phyloP scores from a whole-genome alignment of 2,888 invertebrate species.

The Cantharis lateralis region DNA sequence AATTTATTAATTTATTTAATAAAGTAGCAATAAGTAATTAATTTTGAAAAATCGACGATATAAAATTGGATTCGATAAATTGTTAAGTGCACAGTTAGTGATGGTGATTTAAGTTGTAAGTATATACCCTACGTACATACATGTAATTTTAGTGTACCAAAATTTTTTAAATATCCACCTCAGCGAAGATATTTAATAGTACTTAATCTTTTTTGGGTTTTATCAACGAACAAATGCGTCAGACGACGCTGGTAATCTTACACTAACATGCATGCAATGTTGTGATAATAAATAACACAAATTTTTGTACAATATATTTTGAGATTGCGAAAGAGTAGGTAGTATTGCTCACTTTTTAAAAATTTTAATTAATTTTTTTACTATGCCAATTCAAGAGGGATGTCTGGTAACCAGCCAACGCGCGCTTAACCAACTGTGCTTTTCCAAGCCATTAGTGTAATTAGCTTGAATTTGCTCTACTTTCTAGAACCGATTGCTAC shows the following conservation, averaged over 20 bases:
- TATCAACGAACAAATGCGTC: not conserved
- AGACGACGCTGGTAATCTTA: not conserved
- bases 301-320: not conserved
- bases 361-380: not conserved
- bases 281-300: not conserved
- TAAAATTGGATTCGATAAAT: not conserved
- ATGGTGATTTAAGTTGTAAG: not conserved
- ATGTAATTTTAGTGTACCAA: not conserved
- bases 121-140: not conserved
- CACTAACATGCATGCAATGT: not conserved
- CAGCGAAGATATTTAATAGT: not conserved
- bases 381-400: not conserved
- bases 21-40: not conserved
- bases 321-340: not conserved
- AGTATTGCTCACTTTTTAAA: not conserved
- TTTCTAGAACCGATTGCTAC: too few species aligned
- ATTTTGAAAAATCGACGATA: not conserved
- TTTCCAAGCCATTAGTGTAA: too few species aligned
- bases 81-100: not conserved
- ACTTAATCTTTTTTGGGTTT: not conserved
- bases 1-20: not conserved
- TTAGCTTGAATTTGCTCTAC: too few species aligned
- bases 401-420: too few species aligned
- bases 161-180: not conserved
- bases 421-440: too few species aligned